Evolutionary conservation across 2,113 vertebrate genomes (phyloP), one percentile per base, ranked within the genome.

Genomic region (Crotalus helleri): DNA sequence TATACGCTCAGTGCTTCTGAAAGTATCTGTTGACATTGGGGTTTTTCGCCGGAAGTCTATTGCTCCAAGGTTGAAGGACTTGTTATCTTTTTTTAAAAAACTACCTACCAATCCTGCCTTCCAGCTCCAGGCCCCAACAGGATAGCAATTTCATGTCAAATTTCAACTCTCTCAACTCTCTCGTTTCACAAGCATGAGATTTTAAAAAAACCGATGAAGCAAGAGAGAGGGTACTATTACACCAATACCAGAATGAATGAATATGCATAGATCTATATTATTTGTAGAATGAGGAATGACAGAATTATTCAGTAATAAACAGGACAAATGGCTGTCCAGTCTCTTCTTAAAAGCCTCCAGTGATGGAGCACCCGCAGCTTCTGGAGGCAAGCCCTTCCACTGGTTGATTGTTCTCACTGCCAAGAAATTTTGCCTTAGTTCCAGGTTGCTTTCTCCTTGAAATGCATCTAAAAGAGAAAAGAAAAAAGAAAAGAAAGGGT

Each of bases 21-120:
- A 93, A 96, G 96, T 95, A 93, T 95, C 94, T 95, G 94, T 95
- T 96, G 96, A 96, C 94, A 94, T 97, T 1, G 3, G 10, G 95
- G 90, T 93, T 55, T 94, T 91, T 94, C 85, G 95, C 95, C 95
- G 93, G 94, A 94, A 95, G 93, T 91, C 88, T 91, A 91, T 94
- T 94, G 95, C 96, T 54, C 95, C 69, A 94, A 95, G 94, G 95
- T 95, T 92, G 46, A 94, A 92, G 85, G 89, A 95, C 94, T 95
- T 95, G 92, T 96, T 93, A 93, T 93, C 94, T 96, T 54, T 95
- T 51, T 51, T 9, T 9, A 92, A 85, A 93, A 85, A 92, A 69
- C 92, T 96, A 88, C 91, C 44, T 88, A 94, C 91, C 88, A 94
- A 91, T 85, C 92, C 95, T 95, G 95, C 94, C 91, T 94, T 93